Percentiles rank a stretch among this genome's conserved stretches.
Conservation (phyloP, 2,888 invertebrate genomes). For the Bugulina stolonifera region DNA sequence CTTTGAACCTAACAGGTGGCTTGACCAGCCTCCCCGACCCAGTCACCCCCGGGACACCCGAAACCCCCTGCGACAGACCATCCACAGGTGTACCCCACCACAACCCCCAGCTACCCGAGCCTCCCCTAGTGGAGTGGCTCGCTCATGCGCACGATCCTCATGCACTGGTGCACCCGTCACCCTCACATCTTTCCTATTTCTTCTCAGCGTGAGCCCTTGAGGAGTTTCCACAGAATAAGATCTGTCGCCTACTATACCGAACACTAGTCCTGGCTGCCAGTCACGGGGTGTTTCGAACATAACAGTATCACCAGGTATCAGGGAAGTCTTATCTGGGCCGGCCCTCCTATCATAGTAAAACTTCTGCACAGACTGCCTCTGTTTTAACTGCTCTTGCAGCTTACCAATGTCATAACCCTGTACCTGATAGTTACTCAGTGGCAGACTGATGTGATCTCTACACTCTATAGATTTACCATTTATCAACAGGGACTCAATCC, state of each 20-base stretch:
- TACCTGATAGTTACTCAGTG: not conserved
- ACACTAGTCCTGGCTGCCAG: not conserved
- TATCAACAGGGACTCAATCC: not conserved
- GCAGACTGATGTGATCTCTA: not conserved
- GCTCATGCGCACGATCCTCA: too few species aligned
- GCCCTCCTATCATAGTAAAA: not conserved
- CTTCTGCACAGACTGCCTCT: not conserved
- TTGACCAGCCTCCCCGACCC: too few species aligned
- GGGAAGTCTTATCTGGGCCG: not conserved
- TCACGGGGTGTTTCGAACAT: not conserved
- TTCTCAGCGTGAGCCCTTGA: not conserved
- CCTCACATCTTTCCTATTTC: constrained; percentile 18
- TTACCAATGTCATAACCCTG: not conserved
- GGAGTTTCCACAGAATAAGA: not conserved
- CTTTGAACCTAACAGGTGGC: too few species aligned
- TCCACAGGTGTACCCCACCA: too few species aligned
- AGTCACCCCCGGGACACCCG: too few species aligned
- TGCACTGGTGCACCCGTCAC: too few species aligned
- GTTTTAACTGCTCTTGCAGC: not conserved
- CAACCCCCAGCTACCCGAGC: too few species aligned
- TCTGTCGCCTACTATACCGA: not conserved
- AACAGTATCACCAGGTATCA: not conserved
- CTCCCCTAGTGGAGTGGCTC: too few species aligned
- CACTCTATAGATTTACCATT: not conserved
- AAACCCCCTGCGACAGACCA: too few species aligned